Conservation (phyloP, 2,888 invertebrate species). For the Platypus cylindrus region DNA sequence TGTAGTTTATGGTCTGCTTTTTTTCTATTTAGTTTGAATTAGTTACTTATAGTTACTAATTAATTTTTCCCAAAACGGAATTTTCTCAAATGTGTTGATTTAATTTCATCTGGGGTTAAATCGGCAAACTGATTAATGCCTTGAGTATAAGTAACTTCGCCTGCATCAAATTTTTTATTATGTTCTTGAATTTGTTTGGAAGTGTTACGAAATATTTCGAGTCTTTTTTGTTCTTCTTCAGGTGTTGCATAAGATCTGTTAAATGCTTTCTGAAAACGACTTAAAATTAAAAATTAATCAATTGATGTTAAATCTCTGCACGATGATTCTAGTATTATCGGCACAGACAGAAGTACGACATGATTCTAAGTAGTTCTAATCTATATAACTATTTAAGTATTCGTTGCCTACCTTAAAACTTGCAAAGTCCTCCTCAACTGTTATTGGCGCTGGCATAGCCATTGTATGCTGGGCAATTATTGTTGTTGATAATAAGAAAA, state of each 20-base stretch:
- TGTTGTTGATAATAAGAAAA: too few species aligned
- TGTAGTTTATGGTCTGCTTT: too few species aligned
- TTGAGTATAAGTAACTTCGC: conserved; percentile 15
- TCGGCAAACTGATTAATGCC: conserved; percentile 18
- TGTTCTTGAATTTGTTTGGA: conserved; percentile 17
- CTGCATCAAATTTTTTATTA: conserved; percentile 17
- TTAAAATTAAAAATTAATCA: background rate
- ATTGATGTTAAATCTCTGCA: too few species aligned
- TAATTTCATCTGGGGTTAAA: conserved; percentile 15
- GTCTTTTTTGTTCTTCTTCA: conserved; percentile 16
- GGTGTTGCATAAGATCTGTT: conserved; percentile 13
- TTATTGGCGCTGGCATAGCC: conserved; percentile 8
- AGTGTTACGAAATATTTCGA: conserved; percentile 17
- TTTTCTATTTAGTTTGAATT: too few species aligned
- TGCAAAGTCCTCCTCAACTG: conserved; percentile 4
- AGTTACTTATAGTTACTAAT: too few species aligned
- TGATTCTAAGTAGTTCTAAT: background rate
- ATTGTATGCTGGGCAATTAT: conserved; percentile 3
- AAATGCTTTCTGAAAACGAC: conserved; percentile 9
- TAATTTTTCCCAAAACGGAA: too few species aligned
- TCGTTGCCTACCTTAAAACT: conserved; percentile 10
- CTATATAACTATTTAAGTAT: too few species aligned
- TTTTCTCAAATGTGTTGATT: background rate
- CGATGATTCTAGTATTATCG: too few species aligned
- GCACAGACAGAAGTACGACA: background rate